Evolutionary conservation across 2,797 vertebrate species (phyloP).

Genomic region (Lerista edwardsae): DNA sequence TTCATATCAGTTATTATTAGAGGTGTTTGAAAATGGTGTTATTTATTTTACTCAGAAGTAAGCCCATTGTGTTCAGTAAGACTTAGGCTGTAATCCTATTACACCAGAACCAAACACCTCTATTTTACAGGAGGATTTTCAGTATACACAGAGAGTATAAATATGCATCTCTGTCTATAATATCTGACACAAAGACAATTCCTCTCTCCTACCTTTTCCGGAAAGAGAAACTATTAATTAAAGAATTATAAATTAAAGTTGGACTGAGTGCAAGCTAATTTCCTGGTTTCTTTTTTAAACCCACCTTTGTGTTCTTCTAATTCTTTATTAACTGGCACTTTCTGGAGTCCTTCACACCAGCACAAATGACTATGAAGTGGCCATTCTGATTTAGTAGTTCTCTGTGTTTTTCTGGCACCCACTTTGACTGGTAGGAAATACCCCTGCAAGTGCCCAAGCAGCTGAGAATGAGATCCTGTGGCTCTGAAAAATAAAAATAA

Average conservation of each 20-base stretch:
- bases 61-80: too few relatives aligned
- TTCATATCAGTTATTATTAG: not conserved
- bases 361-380: not conserved
- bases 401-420: slow-evolving; percentile 7
- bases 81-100: too few relatives aligned
- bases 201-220: not conserved
- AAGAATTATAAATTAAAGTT: not conserved
- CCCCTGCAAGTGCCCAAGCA: not conserved
- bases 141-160: not conserved
- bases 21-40: too few relatives aligned
- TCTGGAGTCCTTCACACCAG: slow-evolving; percentile 1
- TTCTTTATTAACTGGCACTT: slow-evolving; percentile 9
- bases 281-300: not conserved
- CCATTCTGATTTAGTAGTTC: slow-evolving; percentile 20
- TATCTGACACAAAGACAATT: not conserved
- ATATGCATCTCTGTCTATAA: not conserved
- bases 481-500: slow-evolving; percentile 9
- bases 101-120: too few relatives aligned
- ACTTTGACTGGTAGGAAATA: slow-evolving; percentile 6
- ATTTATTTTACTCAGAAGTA: too few relatives aligned
- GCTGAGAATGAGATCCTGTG: not conserved
- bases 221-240: not conserved
- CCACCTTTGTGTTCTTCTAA: not conserved
- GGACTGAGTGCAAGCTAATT: not conserved
- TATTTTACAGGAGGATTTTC: not conserved